These are phyloP conservation scores for Elachura formosa DNA, from an alignment of 2,113 vertebrate species.

Conservation along the genomic window DNA sequence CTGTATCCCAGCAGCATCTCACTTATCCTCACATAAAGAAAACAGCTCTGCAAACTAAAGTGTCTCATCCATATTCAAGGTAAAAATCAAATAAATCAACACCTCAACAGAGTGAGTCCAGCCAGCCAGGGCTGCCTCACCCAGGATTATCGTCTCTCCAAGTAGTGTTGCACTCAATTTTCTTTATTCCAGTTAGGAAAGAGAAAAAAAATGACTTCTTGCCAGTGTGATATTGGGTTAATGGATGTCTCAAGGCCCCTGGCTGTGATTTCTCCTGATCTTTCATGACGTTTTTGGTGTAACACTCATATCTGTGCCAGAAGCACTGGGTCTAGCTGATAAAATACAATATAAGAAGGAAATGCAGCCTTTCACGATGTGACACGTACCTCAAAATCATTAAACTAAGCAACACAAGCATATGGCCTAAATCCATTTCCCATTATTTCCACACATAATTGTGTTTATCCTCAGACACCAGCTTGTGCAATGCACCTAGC, in stretches of 20 bases:
- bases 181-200: neutral
- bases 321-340: neutral
- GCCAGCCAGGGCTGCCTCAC: neutral
- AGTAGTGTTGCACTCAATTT: neutral
- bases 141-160: neutral
- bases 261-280: neutral
- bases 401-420: neutral
- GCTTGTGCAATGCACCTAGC: neutral
- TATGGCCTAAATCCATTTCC: neutral
- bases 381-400: neutral
- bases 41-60: neutral
- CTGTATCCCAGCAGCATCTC: neutral
- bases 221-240: neutral
- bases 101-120: neutral
- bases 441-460: neutral
- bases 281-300: neutral
- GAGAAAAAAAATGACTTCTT: neutral
- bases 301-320: neutral
- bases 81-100: neutral
- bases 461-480: neutral
- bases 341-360: neutral
- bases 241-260: neutral
- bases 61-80: neutral
- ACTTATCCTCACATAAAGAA: neutral
- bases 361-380: neutral